Percentiles rank a stretch among this genome's conserved stretches.
These are phyloP conservation scores for Ferrisia virgata DNA, from an alignment of 2,888 invertebrate genomes.

Conservation along the genomic window DNA sequence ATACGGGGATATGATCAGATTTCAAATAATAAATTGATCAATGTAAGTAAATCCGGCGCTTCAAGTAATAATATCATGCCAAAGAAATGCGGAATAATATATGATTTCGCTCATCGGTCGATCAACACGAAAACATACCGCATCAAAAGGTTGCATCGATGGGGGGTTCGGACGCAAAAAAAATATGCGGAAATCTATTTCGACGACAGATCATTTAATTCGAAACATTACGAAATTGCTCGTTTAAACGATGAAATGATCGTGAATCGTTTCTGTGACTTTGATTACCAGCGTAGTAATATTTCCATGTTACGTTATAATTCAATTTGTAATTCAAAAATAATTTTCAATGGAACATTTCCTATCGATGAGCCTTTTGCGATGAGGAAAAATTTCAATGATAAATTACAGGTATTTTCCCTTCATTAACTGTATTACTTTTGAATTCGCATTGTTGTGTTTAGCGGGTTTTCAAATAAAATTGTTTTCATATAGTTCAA, in stretches of 20 bases:
- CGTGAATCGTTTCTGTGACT: background rate
- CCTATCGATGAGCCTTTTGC: constrained; percentile 66
- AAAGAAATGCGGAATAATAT: constrained; percentile 6
- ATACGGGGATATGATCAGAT: background rate
- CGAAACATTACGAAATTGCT: background rate
- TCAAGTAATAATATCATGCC: background rate
- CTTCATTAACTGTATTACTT: background rate
- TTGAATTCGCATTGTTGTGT: background rate
- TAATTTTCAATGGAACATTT: constrained; percentile 81
- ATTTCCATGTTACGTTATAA: background rate
- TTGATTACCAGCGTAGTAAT: background rate
- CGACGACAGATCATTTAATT: background rate
- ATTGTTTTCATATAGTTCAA: background rate
- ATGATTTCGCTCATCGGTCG: background rate
- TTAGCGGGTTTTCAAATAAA: background rate
- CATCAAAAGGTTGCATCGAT: constrained; percentile 8
- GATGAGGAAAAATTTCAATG: constrained; percentile 47
- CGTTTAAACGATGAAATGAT: background rate
- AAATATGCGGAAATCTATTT: background rate
- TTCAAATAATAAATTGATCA: background rate
- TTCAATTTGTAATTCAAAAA: constrained; percentile 49
- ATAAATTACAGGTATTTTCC: constrained; percentile 33
- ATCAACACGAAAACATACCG: constrained; percentile 14
- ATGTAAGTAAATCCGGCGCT: background rate
- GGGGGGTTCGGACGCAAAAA: background rate